These are phyloP conservation scores for Bibio marci DNA, from an alignment of 2,888 invertebrate genomes.

Conservation along the genomic window DNA sequence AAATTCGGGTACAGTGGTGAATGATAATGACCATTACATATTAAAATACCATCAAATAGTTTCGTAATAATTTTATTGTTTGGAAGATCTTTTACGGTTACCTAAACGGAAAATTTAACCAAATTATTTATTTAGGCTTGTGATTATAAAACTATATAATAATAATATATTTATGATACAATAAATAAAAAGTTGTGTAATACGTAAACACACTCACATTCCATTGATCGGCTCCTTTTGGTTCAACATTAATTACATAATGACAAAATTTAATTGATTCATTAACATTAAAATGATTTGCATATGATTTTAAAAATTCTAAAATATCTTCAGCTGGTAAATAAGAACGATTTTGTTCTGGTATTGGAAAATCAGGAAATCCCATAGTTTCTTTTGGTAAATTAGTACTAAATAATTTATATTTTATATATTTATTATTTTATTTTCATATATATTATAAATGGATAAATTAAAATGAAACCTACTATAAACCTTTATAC, in stretches of 20 bases:
- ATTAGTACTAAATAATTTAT: constrained; percentile 88
- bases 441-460: constrained; percentile 45
- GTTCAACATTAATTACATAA: constrained; percentile 37
- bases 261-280: constrained; percentile 41
- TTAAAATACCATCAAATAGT: constrained; percentile 57
- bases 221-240: constrained; percentile 37
- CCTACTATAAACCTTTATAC: constrained; percentile 73
- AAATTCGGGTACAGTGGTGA: constrained; percentile 55
- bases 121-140: no score
- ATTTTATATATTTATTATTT: no score
- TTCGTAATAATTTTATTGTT: constrained; percentile 29
- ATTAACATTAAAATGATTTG: constrained; percentile 46
- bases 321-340: constrained; percentile 55
- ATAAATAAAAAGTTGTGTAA: no score
- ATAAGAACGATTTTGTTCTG: constrained; percentile 52
- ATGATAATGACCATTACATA: constrained; percentile 77
- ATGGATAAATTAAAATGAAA: no score
- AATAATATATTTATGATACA: no score
- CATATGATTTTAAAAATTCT: constrained; percentile 52
- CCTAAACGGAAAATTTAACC: constrained; percentile 10
- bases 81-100: constrained; percentile 18
- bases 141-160: no score
- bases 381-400: constrained; percentile 89
- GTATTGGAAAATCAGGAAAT: constrained; percentile 69
- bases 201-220: constrained; percentile 35